These are phyloP conservation scores for Sebastes vulpes DNA, from an alignment of 2,797 vertebrate genomes.

Conservation along the genomic window DNA sequence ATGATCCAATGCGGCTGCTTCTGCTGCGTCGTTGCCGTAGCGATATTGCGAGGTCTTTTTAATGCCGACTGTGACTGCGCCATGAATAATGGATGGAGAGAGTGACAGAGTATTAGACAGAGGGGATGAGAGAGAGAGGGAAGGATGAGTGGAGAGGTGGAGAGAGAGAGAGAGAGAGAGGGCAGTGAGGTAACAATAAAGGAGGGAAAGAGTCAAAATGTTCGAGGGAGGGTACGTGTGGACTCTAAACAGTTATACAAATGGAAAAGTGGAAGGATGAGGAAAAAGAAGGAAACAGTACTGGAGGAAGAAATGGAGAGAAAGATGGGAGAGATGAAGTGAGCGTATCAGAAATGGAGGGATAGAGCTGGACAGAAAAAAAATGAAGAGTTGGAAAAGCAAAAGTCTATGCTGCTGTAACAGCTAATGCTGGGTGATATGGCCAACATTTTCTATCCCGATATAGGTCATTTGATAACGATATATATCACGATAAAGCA, in stretches of 20 bases:
- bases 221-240: background rate
- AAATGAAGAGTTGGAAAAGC: background rate
- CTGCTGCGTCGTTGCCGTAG: conserved; percentile 75
- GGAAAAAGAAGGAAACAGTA: background rate
- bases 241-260: background rate
- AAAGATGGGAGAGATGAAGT: background rate
- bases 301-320: background rate
- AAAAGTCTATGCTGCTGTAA: background rate
- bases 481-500: no score
- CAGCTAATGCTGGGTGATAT: background rate
- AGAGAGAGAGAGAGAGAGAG: conserved; percentile 21
- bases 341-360: background rate
- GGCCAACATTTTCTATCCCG: no score
- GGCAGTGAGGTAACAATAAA: conserved; percentile 7
- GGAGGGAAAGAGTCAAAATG: conserved; percentile 1
- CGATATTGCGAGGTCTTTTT: conserved; percentile 74
- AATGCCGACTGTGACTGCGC: conserved; percentile 79
- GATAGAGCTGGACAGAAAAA: background rate
- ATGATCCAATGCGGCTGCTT: conserved; percentile 81
- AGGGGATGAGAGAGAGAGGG: conserved; percentile 8
- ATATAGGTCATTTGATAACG: no score
- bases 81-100: conserved; percentile 85
- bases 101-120: conserved; percentile 73
- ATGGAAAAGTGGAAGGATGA: background rate
- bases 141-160: background rate